Evolutionary conservation across 2,888 invertebrate species (phyloP), one percentile per base, ranked within the genome.

Genomic region (Tiliacea citrago): DNA sequence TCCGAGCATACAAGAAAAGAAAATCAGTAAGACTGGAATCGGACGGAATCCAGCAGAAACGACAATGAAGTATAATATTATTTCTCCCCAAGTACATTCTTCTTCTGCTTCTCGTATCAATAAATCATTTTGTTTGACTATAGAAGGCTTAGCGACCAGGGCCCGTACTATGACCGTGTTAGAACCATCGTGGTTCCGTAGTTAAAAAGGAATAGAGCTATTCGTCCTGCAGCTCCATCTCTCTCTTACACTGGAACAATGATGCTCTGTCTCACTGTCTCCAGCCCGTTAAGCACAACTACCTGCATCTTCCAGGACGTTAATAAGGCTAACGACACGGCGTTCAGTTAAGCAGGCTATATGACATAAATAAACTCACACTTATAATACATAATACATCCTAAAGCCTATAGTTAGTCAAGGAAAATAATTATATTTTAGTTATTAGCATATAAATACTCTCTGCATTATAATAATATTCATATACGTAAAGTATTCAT

Each of bases 371-470:
- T 51, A 60, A 12, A 21, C 24, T 13, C 10, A 24, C 13, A 39
- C 13, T 24, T n/a, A n/a, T n/a, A n/a, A n/a, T n/a, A n/a, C n/a
- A n/a, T n/a, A n/a, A n/a, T n/a, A n/a, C n/a, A n/a, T n/a, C n/a
- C n/a, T n/a, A n/a, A n/a, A 7, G 39, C 39, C 39, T 39, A 39
- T 4, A 76, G 7, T 29, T 57, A 57, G 8, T 16, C 16, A 45
- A 53, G 35, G 72, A 51, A 57, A 39, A 58, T 79, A 68, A 51
- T 53, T 24, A 21, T 35, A 55, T 12, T 57, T 70, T 73, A 61
- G 35, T 39, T 51, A 70, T 79, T 73, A 57, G 35, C 73, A 68
- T 73, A 68, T 61, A 69, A 58, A 69, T 79, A 16, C 35, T 45
- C 42, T 12, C 18, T 8, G 29, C 5, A 39, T 4, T 39, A 4